Evolutionary conservation across 2,888 invertebrate species (phyloP).

Genomic region (Leistus spinibarbis): DNA sequence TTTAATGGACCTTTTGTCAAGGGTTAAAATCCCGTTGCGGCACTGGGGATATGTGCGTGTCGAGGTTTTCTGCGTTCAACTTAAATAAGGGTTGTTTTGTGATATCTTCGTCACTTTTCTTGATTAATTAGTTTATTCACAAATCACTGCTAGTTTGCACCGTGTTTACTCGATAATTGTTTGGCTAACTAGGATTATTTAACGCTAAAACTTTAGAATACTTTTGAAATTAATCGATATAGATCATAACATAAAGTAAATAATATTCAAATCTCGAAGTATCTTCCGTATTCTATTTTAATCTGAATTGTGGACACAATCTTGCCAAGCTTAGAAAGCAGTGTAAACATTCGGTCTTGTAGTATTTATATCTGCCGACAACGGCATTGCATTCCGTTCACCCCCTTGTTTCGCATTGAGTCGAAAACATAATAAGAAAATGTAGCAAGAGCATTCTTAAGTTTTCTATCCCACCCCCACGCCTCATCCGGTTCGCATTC

Average conservation of each 20-base stretch:
- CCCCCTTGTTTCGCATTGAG: neutral
- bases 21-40: neutral
- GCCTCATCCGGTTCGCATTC: neutral
- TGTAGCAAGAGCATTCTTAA: neutral
- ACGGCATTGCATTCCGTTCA: neutral
- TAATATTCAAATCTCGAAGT: neutral
- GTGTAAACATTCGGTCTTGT: neutral
- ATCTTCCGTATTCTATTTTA: neutral
- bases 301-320: too few species aligned
- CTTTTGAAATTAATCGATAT: neutral
- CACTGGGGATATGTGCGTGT: neutral
- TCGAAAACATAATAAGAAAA: constrained; percentile 5
- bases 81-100: neutral
- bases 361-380: neutral
- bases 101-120: neutral
- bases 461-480: neutral
- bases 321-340: neutral
- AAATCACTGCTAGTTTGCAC: neutral
- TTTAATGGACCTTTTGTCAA: neutral
- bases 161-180: too few species aligned
- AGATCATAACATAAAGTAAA: neutral
- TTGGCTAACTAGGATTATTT: too few species aligned
- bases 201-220: too few species aligned
- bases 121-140: neutral
- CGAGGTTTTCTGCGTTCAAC: neutral